Evolutionary conservation across 2,113 vertebrate species (phyloP).

Genomic region (Bos javanicus): DNA sequence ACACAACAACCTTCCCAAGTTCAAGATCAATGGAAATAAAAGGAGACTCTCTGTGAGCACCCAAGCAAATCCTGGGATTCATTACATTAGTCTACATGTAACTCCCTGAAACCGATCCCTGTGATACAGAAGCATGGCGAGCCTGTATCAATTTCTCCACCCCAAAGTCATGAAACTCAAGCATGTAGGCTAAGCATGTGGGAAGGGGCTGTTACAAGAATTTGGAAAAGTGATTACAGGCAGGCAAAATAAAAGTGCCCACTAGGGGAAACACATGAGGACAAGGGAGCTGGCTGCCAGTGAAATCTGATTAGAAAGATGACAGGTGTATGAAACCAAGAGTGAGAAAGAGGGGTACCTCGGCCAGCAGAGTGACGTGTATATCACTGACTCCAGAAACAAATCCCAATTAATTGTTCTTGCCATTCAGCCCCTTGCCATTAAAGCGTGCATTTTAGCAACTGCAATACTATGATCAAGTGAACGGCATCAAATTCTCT

Average conservation of each 20-base stretch:
- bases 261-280: neutral
- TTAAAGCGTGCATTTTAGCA: neutral
- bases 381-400: neutral
- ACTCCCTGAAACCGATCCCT: neutral
- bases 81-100: neutral
- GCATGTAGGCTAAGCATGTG: neutral
- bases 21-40: neutral
- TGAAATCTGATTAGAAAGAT: neutral
- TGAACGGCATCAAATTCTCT: neutral
- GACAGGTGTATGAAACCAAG: neutral
- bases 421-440: neutral
- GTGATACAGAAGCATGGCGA: neutral
- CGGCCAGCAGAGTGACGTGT: neutral
- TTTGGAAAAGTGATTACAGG: neutral
- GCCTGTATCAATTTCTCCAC: neutral
- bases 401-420: neutral
- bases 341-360: neutral
- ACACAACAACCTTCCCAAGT: neutral
- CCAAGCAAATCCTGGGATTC: neutral
- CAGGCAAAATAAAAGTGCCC: neutral
- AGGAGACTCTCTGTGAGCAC: neutral
- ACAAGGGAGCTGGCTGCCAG: neutral
- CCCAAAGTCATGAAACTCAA: neutral
- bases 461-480: neutral
- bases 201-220: neutral